Base-by-base conservation (phyloP, 2,113 vertebrate genomes). In the Glaucomys volans region DNA sequence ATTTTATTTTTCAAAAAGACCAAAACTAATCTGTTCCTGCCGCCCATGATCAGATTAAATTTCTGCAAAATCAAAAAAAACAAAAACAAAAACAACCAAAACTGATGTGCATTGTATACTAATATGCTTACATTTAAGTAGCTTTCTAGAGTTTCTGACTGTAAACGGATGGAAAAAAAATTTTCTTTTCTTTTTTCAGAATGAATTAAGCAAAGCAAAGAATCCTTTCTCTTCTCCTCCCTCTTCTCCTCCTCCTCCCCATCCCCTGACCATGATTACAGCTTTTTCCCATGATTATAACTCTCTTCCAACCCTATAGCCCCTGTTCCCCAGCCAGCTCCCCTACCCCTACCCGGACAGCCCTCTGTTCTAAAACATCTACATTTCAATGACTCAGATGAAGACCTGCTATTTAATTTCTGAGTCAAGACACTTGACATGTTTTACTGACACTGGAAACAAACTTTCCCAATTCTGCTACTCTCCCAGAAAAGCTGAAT, bases 161-260 rank as follows among this genome's bases (percentile, higher is more conserved):
- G 4, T 69, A 76, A 85, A 77, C 47, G 35, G 90, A 44, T 76
- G 40, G 62, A 94, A 30, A 64, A 91, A 24, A 8, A 1, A 6
- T 59, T 59, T 59, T 9, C 22, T 59, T 26, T 59, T 59, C 57
- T 26, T 59, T 59, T 59, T 59, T 22, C 8, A 59, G 57, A 59
- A 59, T 26, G 57, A 76, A 47, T 84, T 75, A 91, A 79, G 32
- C 79, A 82, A 86, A 76, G 2, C 6, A 47, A 76, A 90, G 35
- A 6, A 52, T 75, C 14, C 18, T 35, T 8, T 71, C 24, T 42
- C 72, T 74, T 32, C 54, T 8, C 3, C 66, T 71, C 10, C 40
- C 1, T 32, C 22, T n/a, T 5, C 1, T 4, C 17, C 2, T 14
- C 10, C 2, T 16, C 7, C 3, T 32, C 1, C 1, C 0, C 4